Evolutionary conservation across 30 jellyfish, hydroid and myxozoan species (phyloP), one percentile per base, ranked within the genome.

Genomic region (Hydractinia symbiolongicarpus): DNA sequence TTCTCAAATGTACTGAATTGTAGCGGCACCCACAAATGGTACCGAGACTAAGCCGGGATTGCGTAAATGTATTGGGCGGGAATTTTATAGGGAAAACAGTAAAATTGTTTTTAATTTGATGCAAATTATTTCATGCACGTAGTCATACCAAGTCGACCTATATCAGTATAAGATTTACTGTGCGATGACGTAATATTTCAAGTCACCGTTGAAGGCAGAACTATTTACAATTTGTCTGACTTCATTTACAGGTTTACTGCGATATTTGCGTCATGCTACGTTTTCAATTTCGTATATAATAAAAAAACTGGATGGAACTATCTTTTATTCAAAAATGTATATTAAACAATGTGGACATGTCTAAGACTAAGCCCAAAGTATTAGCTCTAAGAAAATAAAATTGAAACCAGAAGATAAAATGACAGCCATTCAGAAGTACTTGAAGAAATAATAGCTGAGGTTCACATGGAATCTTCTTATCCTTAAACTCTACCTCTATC

Each of bases 251-350:
- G 50, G 1, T 67, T 13, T 21, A 21, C 2, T 16, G 51, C 4
- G 14, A 67, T 67, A 4, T 13, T 21, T 67, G 78, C 78, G 19
- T 67, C 78, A 1, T 67, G 4, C 21, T 67, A 67, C 78, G 78
- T 67, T 13, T 67, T 67, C 50, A 67, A 67, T 20, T 67, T 67
- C 4, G 19, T 49, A 15, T 67, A 67, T 67, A 13, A 15, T 15
- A 15, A 15, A 67, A n/a, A 21, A 67, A 20, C 50, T 67, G 50
- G 19, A 13, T 11, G 20, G 78, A 15, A 67, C 78, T 67, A 20
- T 11, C 78, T 13, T 67, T 67, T 21, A 67, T 67, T 21, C 78
- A 67, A 67, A 15, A 20, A 10, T 67, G 11, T 21, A 67, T 67
- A 11, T 67, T 67, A 21, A 21, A 67, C 11, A 67, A 1, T 13